phyloP scores from a whole-genome alignment of 2,113 vertebrate species.

The Mus musculus region GRCm39 chr8:46613001-46613500 shows the following conservation, averaged over 20 bases:
- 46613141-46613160: neutral
- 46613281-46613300: too few species aligned
- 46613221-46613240: neutral
- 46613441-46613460: neutral
- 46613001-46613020: too few species aligned
- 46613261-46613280: too few species aligned
- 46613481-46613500: neutral
- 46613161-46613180: neutral
- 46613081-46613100: neutral
- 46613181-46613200: neutral
- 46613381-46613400: too few species aligned
- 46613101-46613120: neutral
- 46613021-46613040: neutral
- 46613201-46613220: neutral
- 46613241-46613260: neutral
- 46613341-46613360: too few species aligned
- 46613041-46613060: neutral
- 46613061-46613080: neutral
- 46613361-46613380: too few species aligned
- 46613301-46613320: too few species aligned
- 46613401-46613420: too few species aligned
- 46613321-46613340: too few species aligned
- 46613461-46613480: neutral
- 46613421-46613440: neutral
- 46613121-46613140: neutral